Base-by-base conservation (phyloP, 2,888 invertebrate genomes). In the Apotomis betuletana region DNA sequence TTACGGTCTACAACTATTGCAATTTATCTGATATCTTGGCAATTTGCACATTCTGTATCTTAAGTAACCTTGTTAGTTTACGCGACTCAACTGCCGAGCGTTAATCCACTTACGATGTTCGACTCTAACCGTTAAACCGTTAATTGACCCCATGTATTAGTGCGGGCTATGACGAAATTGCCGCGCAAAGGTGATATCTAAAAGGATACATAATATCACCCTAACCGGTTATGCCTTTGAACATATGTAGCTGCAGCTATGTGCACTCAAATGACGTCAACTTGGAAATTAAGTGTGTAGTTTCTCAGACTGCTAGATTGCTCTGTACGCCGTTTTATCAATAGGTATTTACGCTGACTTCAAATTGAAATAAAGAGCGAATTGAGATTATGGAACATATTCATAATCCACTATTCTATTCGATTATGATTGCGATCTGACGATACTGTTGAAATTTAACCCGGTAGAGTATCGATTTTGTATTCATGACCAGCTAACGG, bases 11-110 rank as follows among this genome's bases (percentile, higher is more conserved):
- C 52, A n/a, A 61, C 38, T 54, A 49, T 46, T 68, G 67, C 63
- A 68, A 59, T 63, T 68, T 59, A 67, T 68, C 58, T 62, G 59
- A 63, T 72, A 63, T 72, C 67, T 68, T 58, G 58, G 52, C 57
- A 67, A 61, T 62, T 57, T 67, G 44, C 61, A 44, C n/a, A 6
- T 27, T 41, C 3, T 44, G 8, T 71, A 55, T 61, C 62, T 38
- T 36, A 49, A 38, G 46, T 67, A 62, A 57, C 70, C 67, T 71
- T 67, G 55, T 57, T 44, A 58, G 57, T 44, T 41, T 12, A 51
- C 41, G 15, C 46, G 57, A 55, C 41, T 13, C 27, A 27, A 13
- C 27, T 57, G 67, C 61, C 55, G 4, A 46, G 55, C 36, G 46
- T 49, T 60, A 38, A 62, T 57, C 27, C 44, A 41, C 41, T 6